Conservation (phyloP, 2,113 vertebrate species). For the Ageneiosus marmoratus region DNA sequence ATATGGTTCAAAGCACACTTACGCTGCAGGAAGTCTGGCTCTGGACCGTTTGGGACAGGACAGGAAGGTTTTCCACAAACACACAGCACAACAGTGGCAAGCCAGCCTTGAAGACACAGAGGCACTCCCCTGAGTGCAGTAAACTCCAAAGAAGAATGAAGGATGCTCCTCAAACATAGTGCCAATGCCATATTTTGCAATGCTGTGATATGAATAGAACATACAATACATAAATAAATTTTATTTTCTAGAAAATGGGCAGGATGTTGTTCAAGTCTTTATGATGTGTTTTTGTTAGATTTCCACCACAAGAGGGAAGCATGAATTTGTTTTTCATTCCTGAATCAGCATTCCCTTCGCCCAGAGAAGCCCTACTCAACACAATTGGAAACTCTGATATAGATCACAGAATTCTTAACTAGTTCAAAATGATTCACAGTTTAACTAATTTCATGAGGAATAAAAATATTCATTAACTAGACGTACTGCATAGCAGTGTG, state of each 20-base stretch:
- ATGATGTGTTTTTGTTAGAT: neutral
- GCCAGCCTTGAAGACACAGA: constrained; percentile 46
- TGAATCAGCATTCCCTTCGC: neutral
- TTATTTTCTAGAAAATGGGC: neutral
- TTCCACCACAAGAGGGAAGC: constrained; percentile 48
- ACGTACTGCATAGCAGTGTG: neutral
- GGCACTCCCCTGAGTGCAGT: constrained; percentile 33
- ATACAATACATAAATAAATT: neutral
- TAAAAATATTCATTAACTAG: neutral
- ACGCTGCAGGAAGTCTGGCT: constrained; percentile 73
- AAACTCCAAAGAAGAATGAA: constrained; percentile 20
- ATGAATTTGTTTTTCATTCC: constrained; percentile 22
- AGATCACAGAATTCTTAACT: neutral
- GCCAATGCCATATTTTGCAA: neutral
- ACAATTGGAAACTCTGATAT: neutral
- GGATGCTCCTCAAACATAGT: neutral
- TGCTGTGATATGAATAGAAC: neutral
- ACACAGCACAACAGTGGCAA: constrained; percentile 60
- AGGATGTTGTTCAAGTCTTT: neutral
- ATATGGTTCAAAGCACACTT: constrained; percentile 70
- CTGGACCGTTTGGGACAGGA: constrained; percentile 66
- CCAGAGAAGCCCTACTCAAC: neutral
- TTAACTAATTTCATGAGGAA: neutral
- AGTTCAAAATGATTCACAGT: neutral
- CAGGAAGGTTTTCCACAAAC: constrained; percentile 75